These are phyloP conservation scores for Hippasteria phrygiana DNA, from an alignment of 53 echinoderm and acorn worm genomes.

Conservation along the genomic window DNA sequence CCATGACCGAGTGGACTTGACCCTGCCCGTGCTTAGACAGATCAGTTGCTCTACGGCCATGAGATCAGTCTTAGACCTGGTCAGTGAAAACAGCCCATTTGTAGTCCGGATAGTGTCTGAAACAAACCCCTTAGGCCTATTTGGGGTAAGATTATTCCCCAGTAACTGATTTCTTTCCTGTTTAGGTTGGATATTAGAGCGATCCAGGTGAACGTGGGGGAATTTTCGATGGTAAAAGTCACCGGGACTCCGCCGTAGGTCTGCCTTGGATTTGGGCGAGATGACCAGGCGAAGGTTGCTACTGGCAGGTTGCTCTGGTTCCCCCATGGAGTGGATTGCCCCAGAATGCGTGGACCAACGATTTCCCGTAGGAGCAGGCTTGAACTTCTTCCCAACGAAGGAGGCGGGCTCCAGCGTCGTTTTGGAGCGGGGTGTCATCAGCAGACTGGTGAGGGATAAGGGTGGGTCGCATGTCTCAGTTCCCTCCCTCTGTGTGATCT, in stretches of 20 bases:
- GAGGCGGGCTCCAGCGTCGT: conserved; percentile 25
- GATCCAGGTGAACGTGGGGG: conserved; percentile 72
- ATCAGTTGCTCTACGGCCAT: conserved; percentile 66
- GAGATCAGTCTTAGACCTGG: conserved; percentile 40
- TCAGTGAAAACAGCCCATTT: conserved; percentile 5
- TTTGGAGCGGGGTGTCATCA: conserved; percentile 57
- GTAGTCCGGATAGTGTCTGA: conserved; percentile 30
- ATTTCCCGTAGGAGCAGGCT: background rate
- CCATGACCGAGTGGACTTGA: conserved; percentile 34
- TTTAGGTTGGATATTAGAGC: background rate
- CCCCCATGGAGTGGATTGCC: background rate
- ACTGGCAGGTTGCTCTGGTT: background rate
- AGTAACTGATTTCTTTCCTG: background rate
- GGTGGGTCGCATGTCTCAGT: conserved; percentile 43
- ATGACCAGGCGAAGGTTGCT: conserved; percentile 56
- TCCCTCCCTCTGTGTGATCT: conserved; percentile 50
- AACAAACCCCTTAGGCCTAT: background rate
- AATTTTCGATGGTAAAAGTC: conserved; percentile 70
- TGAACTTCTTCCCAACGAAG: conserved; percentile 14
- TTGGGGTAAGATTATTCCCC: background rate
- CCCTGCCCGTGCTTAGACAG: conserved; percentile 39
- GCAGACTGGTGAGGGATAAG: conserved; percentile 61
- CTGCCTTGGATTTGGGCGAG: conserved; percentile 71
- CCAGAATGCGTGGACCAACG: background rate
- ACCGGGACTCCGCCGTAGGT: conserved; percentile 50